Conservation (phyloP, 2,113 vertebrate genomes). For the Microtus oregoni region DNA sequence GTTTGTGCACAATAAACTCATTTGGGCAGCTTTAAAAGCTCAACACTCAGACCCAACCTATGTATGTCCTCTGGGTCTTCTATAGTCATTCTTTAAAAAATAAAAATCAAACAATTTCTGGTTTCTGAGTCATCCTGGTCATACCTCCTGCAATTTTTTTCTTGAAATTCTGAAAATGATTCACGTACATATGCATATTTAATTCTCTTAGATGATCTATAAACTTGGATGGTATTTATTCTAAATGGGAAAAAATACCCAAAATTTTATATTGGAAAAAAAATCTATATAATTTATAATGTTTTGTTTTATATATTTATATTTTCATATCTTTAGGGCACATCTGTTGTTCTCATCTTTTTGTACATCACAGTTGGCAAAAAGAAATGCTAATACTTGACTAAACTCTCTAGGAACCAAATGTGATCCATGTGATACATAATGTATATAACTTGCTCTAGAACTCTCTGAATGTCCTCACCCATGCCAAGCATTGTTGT, state of each 20-base stretch:
- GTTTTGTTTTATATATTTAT: slow-evolving; percentile 77
- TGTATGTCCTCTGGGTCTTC: slow-evolving; percentile 40
- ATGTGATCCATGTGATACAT: slow-evolving; percentile 66
- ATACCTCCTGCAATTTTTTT: slow-evolving; percentile 55
- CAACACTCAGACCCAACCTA: background rate
- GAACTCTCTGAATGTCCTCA: slow-evolving; percentile 56
- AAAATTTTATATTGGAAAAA: slow-evolving; percentile 77
- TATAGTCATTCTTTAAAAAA: background rate
- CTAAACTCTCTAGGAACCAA: slow-evolving; percentile 80
- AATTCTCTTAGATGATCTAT: slow-evolving; percentile 66
- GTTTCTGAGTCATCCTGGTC: slow-evolving; percentile 58
- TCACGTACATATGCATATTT: slow-evolving; percentile 69
- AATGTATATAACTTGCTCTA: slow-evolving; percentile 27
- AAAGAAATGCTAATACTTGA: slow-evolving; percentile 81
- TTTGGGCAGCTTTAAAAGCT: slow-evolving; percentile 37
- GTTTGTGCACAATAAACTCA: background rate
- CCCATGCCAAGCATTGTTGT: slow-evolving; percentile 27
- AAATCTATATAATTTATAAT: slow-evolving; percentile 80
- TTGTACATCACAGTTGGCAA: slow-evolving; percentile 76
- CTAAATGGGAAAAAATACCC: slow-evolving; percentile 55
- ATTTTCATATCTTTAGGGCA: slow-evolving; percentile 81
- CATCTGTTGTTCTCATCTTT: slow-evolving; percentile 78
- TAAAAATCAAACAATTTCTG: slow-evolving; percentile 18
- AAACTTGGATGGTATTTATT: slow-evolving; percentile 74
- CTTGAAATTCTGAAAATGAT: slow-evolving; percentile 71